A percentile compares a stretch with the other conserved stretches of the same genome.
These are phyloP conservation scores for Bhutanitis thaidina DNA, from an alignment of 2,888 invertebrate species.

Conservation along the genomic window DNA sequence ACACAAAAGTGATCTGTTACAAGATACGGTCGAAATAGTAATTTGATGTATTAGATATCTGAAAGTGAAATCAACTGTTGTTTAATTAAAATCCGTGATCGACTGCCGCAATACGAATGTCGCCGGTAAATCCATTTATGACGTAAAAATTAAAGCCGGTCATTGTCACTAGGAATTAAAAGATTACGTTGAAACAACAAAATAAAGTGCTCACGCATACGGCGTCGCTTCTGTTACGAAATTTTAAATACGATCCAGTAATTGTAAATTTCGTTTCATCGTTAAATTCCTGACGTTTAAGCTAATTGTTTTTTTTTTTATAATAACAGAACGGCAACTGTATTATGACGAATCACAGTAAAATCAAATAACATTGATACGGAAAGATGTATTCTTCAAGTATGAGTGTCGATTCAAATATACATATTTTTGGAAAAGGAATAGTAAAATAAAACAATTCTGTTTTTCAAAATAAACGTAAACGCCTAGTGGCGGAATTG, in stretches of 20 bases:
- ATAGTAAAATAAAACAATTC: too few species aligned
- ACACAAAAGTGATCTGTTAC: neutral
- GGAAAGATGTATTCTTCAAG: too few species aligned
- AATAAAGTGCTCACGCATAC: neutral
- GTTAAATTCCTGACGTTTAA: constrained; percentile 3
- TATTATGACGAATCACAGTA: too few species aligned
- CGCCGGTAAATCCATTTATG: neutral
- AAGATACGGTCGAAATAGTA: neutral
- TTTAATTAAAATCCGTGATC: constrained; percentile 2
- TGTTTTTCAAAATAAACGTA: too few species aligned
- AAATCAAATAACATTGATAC: too few species aligned
- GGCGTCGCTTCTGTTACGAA: neutral
- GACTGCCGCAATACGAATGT: constrained; percentile 2
- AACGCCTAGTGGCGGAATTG: too few species aligned
- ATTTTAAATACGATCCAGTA: constrained; percentile 10
- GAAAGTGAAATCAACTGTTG: neutral
- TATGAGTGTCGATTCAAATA: too few species aligned
- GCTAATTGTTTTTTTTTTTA: constrained; percentile 7
- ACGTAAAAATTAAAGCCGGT: constrained; percentile 4
- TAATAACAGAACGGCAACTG: too few species aligned
- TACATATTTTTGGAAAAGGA: too few species aligned
- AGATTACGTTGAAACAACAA: constrained; percentile 14
- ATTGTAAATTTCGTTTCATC: constrained; percentile 6
- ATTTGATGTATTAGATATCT: neutral
- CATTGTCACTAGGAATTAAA: constrained; percentile 19